Percentiles rank a stretch among this genome's conserved stretches.
These are phyloP conservation scores for Epicauta chinensis DNA, from an alignment of 1,140 invertebrate genomes.

Conservation along the genomic window DNA sequence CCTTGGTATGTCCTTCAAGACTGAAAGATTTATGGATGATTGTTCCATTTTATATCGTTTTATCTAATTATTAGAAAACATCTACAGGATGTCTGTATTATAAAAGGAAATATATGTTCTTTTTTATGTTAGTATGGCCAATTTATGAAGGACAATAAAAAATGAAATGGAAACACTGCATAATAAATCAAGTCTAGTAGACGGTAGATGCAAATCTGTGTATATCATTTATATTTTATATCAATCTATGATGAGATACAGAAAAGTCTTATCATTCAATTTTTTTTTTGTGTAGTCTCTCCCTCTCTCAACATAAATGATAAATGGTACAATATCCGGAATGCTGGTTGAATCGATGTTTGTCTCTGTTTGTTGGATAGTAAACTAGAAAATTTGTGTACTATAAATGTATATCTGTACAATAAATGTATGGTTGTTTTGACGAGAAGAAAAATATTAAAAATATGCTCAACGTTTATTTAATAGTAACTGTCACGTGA, in stretches of 20 bases:
- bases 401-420: too few relatives aligned
- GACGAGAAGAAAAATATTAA: too few relatives aligned
- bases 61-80: too few relatives aligned
- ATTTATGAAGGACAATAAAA: constrained; percentile 26
- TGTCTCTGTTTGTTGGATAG: constrained; percentile 4
- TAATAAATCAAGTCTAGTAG: constrained; percentile 32
- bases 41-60: too few relatives aligned
- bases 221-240: constrained; percentile 38
- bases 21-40: too few relatives aligned
- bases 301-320: constrained; percentile 18
- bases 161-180: constrained; percentile 27
- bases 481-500: too few relatives aligned
- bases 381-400: too few relatives aligned
- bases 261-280: constrained; percentile 28
- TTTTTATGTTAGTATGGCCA: neutral
- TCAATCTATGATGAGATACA: constrained; percentile 38
- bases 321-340: constrained; percentile 28
- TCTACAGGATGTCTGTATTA: too few relatives aligned
- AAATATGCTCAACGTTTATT: too few relatives aligned
- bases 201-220: constrained; percentile 32
- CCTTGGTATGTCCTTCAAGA: too few relatives aligned
- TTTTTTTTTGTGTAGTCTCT: constrained; percentile 20
- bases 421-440: too few relatives aligned
- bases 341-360: constrained; percentile 14
- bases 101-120: too few relatives aligned